Evolutionary conservation across 1,140 invertebrate species (phyloP), one percentile per base, ranked within the genome.

Genomic region (Zaprionus ornatus): DNA sequence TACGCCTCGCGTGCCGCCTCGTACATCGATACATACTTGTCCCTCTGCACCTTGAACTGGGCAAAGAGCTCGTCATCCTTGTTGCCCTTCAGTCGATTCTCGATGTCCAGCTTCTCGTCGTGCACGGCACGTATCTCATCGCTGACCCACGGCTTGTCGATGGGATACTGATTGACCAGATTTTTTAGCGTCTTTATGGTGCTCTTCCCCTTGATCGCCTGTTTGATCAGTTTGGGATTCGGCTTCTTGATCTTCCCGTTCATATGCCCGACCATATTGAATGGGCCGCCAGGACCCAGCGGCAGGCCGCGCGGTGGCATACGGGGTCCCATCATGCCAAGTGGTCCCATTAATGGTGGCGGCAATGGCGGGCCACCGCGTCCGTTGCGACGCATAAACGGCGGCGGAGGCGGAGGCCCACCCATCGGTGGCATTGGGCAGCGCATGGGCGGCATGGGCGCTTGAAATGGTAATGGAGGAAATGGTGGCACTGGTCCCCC

Each of bases 141-240:
- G 10, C 79, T 91, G 6, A 93, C 91, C 91, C 92, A 93, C 2
- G 92, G 92, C 72, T 92, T 92, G 21, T 92, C 91, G 23, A 93
- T 80, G 21, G 91, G 91, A 79, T 92, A 92, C 37, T 92, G 92
- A 79, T 92, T 92, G 10, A 92, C 76, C n/a, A 92, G 70, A 59
- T 92, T 90, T 42, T 91, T 92, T 0, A 92, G 66, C 19, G 91
- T 92, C 42, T 91, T 92, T 9, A 92, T 92, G 29, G 82, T 91
- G 77, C 83, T 90, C 55, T 91, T 92, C 1, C 91, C 83, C 52
- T 90, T 92, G 13, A 90, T 62, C 23, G 72, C 79, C 68, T 87
- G 90, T 61, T 92, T 92, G 7, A 91, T 61, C 4, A 92, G 59
- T 52, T 91, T 87, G 1, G 77, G 74, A 50, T 90, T 92, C 6